phyloP scores from a whole-genome alignment of 2,797 vertebrate genomes.

The Carduelis carduelis region DNA sequence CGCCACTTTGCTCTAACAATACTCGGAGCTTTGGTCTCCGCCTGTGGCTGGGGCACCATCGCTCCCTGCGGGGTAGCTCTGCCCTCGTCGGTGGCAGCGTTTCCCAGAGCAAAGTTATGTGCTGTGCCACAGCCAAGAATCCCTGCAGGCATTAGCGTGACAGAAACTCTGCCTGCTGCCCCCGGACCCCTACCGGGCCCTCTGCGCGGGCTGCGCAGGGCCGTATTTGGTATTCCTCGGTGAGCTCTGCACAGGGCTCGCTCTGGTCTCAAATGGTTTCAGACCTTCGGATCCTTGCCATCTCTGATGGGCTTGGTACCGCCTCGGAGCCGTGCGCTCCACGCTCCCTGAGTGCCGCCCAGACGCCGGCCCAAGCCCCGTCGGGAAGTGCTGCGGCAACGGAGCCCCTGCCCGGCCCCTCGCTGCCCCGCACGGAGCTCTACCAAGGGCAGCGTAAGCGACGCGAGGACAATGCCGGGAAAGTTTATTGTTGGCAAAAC shows the following conservation, averaged over 20 bases:
- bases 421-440: background rate
- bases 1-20: background rate
- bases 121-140: background rate
- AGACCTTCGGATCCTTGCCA: accelerated
- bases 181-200: background rate
- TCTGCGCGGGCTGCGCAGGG: background rate
- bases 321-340: accelerated
- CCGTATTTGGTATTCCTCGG: background rate
- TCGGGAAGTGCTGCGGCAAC: background rate
- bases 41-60: background rate
- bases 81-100: background rate
- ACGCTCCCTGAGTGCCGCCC: background rate
- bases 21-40: accelerated
- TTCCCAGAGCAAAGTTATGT: background rate
- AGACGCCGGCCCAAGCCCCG: background rate
- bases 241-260: background rate
- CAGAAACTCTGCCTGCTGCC: background rate
- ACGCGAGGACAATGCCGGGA: background rate
- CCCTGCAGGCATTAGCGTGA: background rate
- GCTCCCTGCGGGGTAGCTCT: background rate
- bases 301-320: background rate
- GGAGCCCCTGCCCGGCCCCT: background rate
- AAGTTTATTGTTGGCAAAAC: background rate
- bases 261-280: background rate
- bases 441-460: accelerated